These are phyloP conservation scores for Callionymus lyra DNA, from an alignment of 2,113 vertebrate genomes.

Conservation along the genomic window DNA sequence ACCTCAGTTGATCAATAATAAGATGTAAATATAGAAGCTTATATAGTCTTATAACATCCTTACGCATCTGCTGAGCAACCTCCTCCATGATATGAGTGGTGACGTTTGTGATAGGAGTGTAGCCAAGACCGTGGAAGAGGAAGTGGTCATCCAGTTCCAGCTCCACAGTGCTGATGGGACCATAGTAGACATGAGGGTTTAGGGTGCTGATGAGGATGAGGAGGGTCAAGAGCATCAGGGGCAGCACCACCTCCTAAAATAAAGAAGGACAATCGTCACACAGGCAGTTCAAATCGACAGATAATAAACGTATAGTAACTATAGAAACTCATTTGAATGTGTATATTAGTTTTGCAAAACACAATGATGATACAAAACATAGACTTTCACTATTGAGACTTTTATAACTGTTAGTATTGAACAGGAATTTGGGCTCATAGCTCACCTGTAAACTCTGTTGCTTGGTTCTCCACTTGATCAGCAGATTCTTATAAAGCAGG, in stretches of 20 bases:
- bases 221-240: slow-evolving; percentile 55
- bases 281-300: too few relatives aligned
- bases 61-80: slow-evolving; percentile 63
- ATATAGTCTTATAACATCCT: too few relatives aligned
- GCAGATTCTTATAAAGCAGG: slow-evolving; percentile 80
- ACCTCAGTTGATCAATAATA: too few relatives aligned
- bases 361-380: too few relatives aligned
- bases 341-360: too few relatives aligned
- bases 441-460: slow-evolving; percentile 73
- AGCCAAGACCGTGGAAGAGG: slow-evolving; percentile 55
- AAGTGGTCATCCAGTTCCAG: slow-evolving; percentile 40
- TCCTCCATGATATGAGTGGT: slow-evolving; percentile 74
- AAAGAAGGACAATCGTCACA: too few relatives aligned
- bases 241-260: slow-evolving; percentile 67
- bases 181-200: slow-evolving; percentile 64
- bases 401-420: too few relatives aligned
- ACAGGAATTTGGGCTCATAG: too few relatives aligned
- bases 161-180: slow-evolving; percentile 52
- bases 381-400: too few relatives aligned
- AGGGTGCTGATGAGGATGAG: slow-evolving; percentile 67
- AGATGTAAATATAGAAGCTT: too few relatives aligned
- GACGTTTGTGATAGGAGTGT: slow-evolving; percentile 63
- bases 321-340: too few relatives aligned
- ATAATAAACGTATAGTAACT: too few relatives aligned
- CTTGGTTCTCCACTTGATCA: slow-evolving; percentile 81